Evolutionary conservation across 2,888 invertebrate species (phyloP), one percentile per base, ranked within the genome.

Genomic region (Mythimna impura): DNA sequence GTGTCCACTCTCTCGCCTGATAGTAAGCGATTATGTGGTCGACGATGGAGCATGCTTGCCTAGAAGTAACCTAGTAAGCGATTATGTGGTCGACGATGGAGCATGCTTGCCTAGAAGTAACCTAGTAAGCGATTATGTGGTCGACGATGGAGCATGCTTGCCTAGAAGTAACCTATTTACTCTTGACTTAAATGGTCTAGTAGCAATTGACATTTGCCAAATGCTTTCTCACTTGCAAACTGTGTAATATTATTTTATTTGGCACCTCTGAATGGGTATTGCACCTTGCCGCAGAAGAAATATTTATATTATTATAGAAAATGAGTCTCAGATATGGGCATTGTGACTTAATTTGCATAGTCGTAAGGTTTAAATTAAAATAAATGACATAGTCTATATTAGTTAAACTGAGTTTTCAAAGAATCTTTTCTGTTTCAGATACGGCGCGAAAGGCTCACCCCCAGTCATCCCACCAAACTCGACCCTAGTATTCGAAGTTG

Each of bases 401-500:
- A 17, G 17, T 54, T 22, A 25, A 10, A 62, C 12, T 8, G 20
- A 50, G 30, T n/a, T 9, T 12, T 55, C 22, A 74, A 58, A 34
- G 0, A 65, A 43, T 54, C 0, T 64, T 60, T 64, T 82, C 79
- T 80, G 92, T 67, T 75, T 58, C 94, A 98, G 98, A 76, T 98
- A 98, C 88, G 98, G 98, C 71, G 96, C 96, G 36, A 98, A 97
- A 92, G 98, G 98, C 57, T 97, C 97, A 0, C 98, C 98, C 0
- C 98, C 98, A 88, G 97, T 97, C 1, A 99, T 99, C 92, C 99
- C 99, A 76, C 97, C 98, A 58, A 99, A 99, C 93, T 97, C 98
- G 63, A 98, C 98, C 17, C 96, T 99, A 83, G 97, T 98, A 17
- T 99, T 99, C 92, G 99, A 99, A 87, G 98, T 99, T 58, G 99